phyloP scores from a whole-genome alignment of 2,888 invertebrate genomes.

The Clunio marinus region DNA sequence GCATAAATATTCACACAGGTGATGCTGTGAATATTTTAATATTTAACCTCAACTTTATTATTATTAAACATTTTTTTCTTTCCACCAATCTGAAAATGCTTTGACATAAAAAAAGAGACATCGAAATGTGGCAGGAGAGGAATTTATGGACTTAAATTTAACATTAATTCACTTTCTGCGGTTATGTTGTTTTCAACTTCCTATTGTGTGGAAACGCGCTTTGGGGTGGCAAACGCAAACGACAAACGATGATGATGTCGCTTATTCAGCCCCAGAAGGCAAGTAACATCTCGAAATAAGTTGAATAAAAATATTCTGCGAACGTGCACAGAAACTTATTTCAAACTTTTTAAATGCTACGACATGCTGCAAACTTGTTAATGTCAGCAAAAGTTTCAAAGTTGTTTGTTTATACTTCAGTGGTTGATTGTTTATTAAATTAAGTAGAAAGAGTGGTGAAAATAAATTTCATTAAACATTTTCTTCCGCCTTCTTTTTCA shows the following conservation, averaged over 20 bases:
- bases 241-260: no score
- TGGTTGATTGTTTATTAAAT: background rate
- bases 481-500: background rate
- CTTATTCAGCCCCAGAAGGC: background rate
- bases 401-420: background rate
- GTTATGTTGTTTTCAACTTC: background rate
- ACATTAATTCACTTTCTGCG: background rate
- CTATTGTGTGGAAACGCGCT: background rate
- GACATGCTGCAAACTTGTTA: background rate
- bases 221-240: background rate
- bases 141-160: background rate
- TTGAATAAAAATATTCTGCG: no score
- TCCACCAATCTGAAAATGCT: background rate
- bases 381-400: background rate
- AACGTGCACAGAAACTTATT: no score
- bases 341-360: background rate
- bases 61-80: background rate
- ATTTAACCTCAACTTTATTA: slow-evolving; percentile 25
- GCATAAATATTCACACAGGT: slow-evolving; percentile 22
- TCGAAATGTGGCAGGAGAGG: background rate
- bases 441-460: background rate
- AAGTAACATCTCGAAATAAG: background rate
- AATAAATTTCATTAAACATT: background rate
- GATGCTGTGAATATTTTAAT: slow-evolving; percentile 23
- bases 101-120: slow-evolving; percentile 23